These are phyloP conservation scores for Riptortus pedestris DNA, from an alignment of 1,140 invertebrate species.

Conservation along the genomic window DNA sequence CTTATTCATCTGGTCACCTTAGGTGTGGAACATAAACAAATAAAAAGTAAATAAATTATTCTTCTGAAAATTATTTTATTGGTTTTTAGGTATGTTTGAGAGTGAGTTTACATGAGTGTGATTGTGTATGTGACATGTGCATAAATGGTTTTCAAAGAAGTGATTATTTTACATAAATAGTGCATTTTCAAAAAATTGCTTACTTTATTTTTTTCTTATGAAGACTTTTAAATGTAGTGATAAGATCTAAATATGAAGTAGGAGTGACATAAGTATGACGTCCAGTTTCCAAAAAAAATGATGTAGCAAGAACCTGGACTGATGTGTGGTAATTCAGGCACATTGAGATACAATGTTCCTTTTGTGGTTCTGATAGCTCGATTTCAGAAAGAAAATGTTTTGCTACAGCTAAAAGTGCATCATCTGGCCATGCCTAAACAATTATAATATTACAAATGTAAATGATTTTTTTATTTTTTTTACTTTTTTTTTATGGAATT, in stretches of 20 bases:
- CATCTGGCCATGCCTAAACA: slow-evolving; percentile 75
- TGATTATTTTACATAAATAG: slow-evolving; percentile 15
- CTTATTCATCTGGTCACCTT: too few species aligned
- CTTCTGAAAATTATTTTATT: too few species aligned
- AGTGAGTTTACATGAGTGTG: too few species aligned
- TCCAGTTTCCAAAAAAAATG: slow-evolving; percentile 56
- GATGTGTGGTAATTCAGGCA: slow-evolving; percentile 86
- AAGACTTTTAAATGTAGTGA: slow-evolving; percentile 80
- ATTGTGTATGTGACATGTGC: too few species aligned
- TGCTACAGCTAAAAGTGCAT: slow-evolving; percentile 83
- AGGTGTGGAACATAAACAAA: too few species aligned
- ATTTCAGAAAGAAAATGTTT: slow-evolving; percentile 76
- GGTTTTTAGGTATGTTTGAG: too few species aligned
- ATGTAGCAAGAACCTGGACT: slow-evolving; percentile 61
- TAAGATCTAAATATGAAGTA: slow-evolving; percentile 86
- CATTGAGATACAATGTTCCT: slow-evolving; percentile 65
- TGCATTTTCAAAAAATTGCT: too few species aligned
- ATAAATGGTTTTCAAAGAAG: background rate
- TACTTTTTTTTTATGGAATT: too few species aligned
- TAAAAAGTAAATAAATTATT: too few species aligned
- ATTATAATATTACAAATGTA: too few species aligned
- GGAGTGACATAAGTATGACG: slow-evolving; percentile 87
- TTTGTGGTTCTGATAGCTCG: slow-evolving; percentile 62
- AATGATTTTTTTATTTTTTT: too few species aligned
- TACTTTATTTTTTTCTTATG: slow-evolving; percentile 63